Evolutionary conservation across 92 coral and sea anemone genomes (phyloP).

Genomic region (Zoanthus solanderi): DNA sequence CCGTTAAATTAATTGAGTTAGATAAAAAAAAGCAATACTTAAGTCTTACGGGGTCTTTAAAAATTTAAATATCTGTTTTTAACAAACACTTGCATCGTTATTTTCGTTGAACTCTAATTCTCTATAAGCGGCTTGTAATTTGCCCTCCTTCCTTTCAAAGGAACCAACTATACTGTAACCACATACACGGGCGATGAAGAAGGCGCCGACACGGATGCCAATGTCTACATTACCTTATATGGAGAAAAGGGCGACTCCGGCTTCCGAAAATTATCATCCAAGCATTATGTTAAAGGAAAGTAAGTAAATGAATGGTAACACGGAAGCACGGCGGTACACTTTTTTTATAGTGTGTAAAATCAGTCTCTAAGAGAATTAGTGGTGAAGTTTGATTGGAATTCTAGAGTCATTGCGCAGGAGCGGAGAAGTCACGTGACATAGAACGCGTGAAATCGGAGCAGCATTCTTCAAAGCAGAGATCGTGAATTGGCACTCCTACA

Average conservation of each 20-base stretch:
- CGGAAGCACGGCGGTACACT: too few relatives aligned
- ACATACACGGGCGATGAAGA: conserved; percentile 89
- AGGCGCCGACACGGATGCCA: conserved; percentile 94
- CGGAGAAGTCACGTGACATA: background rate
- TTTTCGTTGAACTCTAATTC: background rate
- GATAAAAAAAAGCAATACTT: too few relatives aligned
- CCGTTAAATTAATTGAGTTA: too few relatives aligned
- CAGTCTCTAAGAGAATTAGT: too few relatives aligned
- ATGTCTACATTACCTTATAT: conserved; percentile 90
- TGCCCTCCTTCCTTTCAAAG: conserved; percentile 30
- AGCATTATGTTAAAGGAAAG: conserved; percentile 82
- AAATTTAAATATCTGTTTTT: too few relatives aligned
- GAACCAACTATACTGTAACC: conserved; percentile 92
- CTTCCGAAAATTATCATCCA: conserved; percentile 83
- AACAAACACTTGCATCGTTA: too few relatives aligned
- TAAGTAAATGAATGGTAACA: conserved; percentile 43
- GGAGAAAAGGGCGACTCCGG: conserved; percentile 99
- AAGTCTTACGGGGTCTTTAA: too few relatives aligned
- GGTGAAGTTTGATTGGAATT: background rate
- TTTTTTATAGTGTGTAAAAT: too few relatives aligned
- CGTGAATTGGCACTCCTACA: too few relatives aligned
- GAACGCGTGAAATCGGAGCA: background rate
- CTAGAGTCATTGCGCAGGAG: background rate
- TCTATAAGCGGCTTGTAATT: background rate
- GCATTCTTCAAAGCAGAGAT: too few relatives aligned